Base-by-base conservation (phyloP, 2,888 invertebrate species). In the Neelides folsomi region DNA sequence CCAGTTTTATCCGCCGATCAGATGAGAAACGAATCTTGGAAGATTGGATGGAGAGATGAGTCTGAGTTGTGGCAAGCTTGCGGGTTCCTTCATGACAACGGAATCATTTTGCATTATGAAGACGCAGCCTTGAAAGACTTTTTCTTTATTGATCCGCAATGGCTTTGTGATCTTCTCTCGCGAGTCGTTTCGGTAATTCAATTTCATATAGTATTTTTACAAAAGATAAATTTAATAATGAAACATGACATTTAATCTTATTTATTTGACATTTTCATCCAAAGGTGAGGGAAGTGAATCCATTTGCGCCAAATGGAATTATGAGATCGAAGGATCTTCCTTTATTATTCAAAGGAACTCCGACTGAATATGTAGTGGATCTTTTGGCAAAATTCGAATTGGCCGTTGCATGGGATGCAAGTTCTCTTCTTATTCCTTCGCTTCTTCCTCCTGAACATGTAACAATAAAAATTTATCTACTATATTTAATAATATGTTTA, bases 161-260 rank as follows among this genome's bases (percentile, higher is more conserved):
- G 97, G 97, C 76, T 98, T 40, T 97, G 95, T 71, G 97, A 98
- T 70, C 87, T 95, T 78, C 71, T 98, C 38, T 94, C 97, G 0
- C 92, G 92, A 70, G 93, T 97, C 1, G 90, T 97, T 36, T 93
- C 95, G 0, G 89, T 95, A 16, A 72, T 93, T n/a, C 58, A 60
- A 53, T 27, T 27, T 27, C 27, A 5, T 7, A 27, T 5, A 3
- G 3, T 3, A 27, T 27, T 27, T 27, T 27, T 7, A 5, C 7
- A 5, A 27, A 27, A n/a, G n/a, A 27, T 27, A 27, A 27, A 27
- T 27, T 27, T 5, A 27, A 27, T 27, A 27, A 5, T 27, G 27
- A 27, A 27, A 7, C n/a, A n/a, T n/a, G n/a, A n/a, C n/a, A n/a
- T n/a, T n/a, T n/a, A n/a, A n/a, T n/a, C n/a, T n/a, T n/a, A n/a